Evolutionary conservation across 2,113 vertebrate species (phyloP).

Genomic region (Osmerus eperlanus): DNA sequence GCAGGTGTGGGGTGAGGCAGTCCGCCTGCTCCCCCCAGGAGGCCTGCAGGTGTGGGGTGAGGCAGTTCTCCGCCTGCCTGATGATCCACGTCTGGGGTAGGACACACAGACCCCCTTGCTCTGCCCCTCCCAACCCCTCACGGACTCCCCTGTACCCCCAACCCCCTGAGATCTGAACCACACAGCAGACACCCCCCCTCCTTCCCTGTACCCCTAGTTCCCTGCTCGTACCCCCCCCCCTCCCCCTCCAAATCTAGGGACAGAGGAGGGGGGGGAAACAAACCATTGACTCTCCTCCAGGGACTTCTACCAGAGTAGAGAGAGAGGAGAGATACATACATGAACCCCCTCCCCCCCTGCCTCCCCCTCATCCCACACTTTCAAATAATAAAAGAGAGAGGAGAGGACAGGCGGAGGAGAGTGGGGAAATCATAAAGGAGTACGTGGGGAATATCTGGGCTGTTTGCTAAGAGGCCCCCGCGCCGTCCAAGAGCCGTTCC

Average conservation of each 20-base stretch:
- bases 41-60: constrained; percentile 31
- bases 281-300: constrained; percentile 71
- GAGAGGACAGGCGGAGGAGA: constrained; percentile 18
- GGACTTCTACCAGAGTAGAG: constrained; percentile 62
- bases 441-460: constrained; percentile 72
- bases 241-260: constrained; percentile 59
- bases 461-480: constrained; percentile 63
- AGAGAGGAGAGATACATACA: constrained; percentile 25
- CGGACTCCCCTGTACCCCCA: too few relatives aligned
- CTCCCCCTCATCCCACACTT: not conserved
- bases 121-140: constrained; percentile 59
- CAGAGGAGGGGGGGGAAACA: constrained; percentile 67
- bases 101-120: constrained; percentile 44
- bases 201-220: constrained; percentile 62
- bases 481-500: constrained; percentile 68
- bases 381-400: constrained; percentile 57
- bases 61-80: constrained; percentile 58
- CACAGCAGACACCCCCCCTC: constrained; percentile 60
- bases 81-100: not conserved
- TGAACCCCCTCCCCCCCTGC: not conserved
- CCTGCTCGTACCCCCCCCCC: constrained; percentile 67
- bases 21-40: constrained; percentile 9
- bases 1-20: too few relatives aligned
- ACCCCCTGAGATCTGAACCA: too few relatives aligned
- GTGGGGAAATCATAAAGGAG: constrained; percentile 21